Conservation (phyloP, 2,888 invertebrate genomes). For the Cerastis leucographa region DNA sequence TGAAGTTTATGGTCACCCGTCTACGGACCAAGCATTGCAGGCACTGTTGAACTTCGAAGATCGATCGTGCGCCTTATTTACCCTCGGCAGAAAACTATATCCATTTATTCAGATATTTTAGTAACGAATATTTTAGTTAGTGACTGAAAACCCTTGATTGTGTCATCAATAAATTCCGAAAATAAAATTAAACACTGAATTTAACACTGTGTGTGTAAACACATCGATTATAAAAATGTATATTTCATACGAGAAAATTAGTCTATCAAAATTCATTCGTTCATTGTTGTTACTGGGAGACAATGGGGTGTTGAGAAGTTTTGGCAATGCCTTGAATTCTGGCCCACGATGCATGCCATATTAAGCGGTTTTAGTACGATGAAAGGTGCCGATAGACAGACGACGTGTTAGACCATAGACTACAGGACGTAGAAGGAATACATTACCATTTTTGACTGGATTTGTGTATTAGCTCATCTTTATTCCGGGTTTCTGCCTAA, state of each 20-base stretch:
- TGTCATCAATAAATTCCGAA: slow-evolving; percentile 8
- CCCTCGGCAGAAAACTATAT: not conserved
- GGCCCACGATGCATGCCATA: slow-evolving; percentile 60
- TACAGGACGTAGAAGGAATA: slow-evolving; percentile 30
- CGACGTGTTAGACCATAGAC: slow-evolving; percentile 34
- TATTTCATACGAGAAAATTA: slow-evolving; percentile 53
- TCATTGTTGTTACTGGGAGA: slow-evolving; percentile 63
- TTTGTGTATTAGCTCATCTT: not conserved
- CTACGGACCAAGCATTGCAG: not conserved
- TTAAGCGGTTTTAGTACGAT: slow-evolving; percentile 50
- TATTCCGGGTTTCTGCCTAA: not conserved
- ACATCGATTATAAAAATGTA: slow-evolving; percentile 44
- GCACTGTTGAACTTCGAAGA: not conserved
- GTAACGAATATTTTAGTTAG: not conserved
- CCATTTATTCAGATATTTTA: not conserved
- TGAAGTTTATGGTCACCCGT: not conserved
- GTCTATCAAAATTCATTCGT: slow-evolving; percentile 63
- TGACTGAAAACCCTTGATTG: not conserved
- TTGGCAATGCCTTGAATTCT: slow-evolving; percentile 58
- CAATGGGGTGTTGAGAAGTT: slow-evolving; percentile 65
- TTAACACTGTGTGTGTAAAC: no score
- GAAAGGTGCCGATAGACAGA: slow-evolving; percentile 57
- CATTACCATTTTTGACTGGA: not conserved
- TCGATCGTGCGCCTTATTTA: not conserved
- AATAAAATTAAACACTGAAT: slow-evolving; percentile 17